Evolutionary conservation across 2,797 vertebrate species (phyloP).

Genomic region (Oryzias dopingdopingensis): DNA sequence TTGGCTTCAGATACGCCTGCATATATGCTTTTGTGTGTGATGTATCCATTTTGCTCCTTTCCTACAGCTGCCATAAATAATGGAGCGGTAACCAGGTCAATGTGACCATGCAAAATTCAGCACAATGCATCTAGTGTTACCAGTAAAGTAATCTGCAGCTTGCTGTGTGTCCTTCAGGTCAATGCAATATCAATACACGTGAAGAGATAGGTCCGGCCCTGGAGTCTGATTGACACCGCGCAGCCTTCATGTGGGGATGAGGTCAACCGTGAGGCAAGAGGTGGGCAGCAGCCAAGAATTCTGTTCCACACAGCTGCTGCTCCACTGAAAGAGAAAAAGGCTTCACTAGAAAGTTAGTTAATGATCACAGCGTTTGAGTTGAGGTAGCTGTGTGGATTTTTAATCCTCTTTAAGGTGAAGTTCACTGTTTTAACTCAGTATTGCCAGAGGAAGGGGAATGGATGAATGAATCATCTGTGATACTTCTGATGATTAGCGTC

Average conservation of each 20-base stretch:
- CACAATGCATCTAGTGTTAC: slow-evolving; percentile 74
- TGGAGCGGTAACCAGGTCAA: slow-evolving; percentile 71
- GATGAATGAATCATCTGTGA: no score
- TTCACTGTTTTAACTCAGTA: no score
- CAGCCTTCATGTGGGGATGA: slow-evolving; percentile 32
- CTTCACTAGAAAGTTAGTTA: slow-evolving; percentile 16
- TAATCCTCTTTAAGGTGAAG: neutral
- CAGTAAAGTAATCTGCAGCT: slow-evolving; percentile 60
- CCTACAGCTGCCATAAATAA: slow-evolving; percentile 71
- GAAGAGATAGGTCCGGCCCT: slow-evolving; percentile 35
- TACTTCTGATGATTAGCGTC: no score
- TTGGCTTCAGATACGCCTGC: slow-evolving; percentile 37
- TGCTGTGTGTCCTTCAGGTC: slow-evolving; percentile 53
- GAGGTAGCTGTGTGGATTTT: neutral
- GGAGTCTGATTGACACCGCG: slow-evolving; percentile 17
- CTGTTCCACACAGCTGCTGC: slow-evolving; percentile 35
- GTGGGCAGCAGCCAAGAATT: slow-evolving; percentile 25
- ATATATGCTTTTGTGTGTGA: slow-evolving; percentile 15
- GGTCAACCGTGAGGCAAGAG: slow-evolving; percentile 39
- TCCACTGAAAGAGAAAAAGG: slow-evolving; percentile 14
- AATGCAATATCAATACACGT: slow-evolving; percentile 60
- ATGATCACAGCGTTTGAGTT: slow-evolving; percentile 10
- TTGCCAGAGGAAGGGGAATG: no score
- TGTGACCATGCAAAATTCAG: slow-evolving; percentile 80
- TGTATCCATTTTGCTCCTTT: slow-evolving; percentile 57